These are phyloP conservation scores for Zhuqinia jingwanae DNA, from an alignment of 2,888 invertebrate species.

Conservation along the genomic window DNA sequence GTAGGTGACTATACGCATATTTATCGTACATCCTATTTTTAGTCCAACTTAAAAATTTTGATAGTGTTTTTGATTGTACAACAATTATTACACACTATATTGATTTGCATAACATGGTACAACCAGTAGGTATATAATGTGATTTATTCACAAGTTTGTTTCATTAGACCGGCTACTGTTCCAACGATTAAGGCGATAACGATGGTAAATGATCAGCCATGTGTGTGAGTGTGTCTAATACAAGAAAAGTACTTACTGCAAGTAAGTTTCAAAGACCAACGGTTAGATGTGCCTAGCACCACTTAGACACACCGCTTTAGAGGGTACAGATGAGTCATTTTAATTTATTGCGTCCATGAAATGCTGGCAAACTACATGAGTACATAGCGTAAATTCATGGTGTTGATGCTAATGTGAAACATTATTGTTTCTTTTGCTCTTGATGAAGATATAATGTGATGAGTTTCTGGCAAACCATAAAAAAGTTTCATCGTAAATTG, in stretches of 20 bases:
- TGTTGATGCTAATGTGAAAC: neutral
- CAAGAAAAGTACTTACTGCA: neutral
- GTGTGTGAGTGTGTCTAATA: neutral
- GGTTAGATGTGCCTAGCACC: too few species aligned
- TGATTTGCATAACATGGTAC: neutral
- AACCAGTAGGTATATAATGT: too few species aligned
- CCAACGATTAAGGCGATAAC: neutral
- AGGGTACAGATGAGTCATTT: neutral
- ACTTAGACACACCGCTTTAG: neutral
- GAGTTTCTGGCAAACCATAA: neutral
- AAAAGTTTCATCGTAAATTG: neutral
- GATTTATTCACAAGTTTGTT: neutral
- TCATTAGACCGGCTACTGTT: neutral
- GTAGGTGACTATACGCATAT: too few species aligned
- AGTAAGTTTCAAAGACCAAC: too few species aligned
- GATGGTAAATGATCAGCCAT: neutral
- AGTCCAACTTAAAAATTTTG: neutral
- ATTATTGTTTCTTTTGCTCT: neutral
- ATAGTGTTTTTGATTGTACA: neutral
- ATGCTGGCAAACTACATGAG: neutral
- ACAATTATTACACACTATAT: neutral
- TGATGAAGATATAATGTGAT: neutral
- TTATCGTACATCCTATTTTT: too few species aligned
- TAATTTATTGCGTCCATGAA: conserved; percentile 5
- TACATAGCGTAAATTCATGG: neutral